These are phyloP conservation scores for Philopedon plagiatum DNA, from an alignment of 2,888 invertebrate genomes.

Conservation along the genomic window DNA sequence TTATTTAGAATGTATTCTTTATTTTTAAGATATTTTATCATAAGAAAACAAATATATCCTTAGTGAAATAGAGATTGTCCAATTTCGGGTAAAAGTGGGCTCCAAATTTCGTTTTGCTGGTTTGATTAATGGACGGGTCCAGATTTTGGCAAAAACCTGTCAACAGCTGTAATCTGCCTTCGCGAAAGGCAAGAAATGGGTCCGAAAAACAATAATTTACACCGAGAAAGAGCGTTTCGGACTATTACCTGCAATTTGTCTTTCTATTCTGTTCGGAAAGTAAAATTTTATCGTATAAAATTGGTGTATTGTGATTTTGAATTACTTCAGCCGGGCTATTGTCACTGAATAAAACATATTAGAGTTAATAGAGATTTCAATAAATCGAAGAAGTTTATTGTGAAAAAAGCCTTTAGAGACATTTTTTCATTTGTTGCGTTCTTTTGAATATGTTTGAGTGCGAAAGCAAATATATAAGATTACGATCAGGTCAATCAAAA, in stretches of 20 bases:
- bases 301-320: slow-evolving; percentile 15
- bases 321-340: not conserved
- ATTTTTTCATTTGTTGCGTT: no score
- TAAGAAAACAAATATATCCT: slow-evolving; percentile 40
- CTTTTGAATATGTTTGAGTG: no score
- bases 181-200: slow-evolving; percentile 43
- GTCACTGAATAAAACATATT: not conserved
- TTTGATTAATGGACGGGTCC: slow-evolving; percentile 45
- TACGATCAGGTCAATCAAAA: no score
- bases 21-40: no score
- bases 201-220: slow-evolving; percentile 45
- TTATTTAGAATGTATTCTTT: no score
- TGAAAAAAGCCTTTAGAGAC: no score
- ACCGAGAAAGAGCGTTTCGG: slow-evolving; percentile 15
- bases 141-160: slow-evolving; percentile 51
- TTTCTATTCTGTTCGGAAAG: slow-evolving; percentile 17
- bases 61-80: slow-evolving; percentile 29
- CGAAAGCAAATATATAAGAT: no score
- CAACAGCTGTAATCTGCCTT: slow-evolving; percentile 48
- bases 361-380: not conserved
- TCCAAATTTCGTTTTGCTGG: slow-evolving; percentile 13
- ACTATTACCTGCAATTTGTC: slow-evolving; percentile 31
- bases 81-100: slow-evolving; percentile 11
- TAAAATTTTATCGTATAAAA: slow-evolving; percentile 9
- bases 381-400: no score